These are phyloP conservation scores for Agelaius tricolor DNA, from an alignment of 2,113 vertebrate species.

Conservation along the genomic window DNA sequence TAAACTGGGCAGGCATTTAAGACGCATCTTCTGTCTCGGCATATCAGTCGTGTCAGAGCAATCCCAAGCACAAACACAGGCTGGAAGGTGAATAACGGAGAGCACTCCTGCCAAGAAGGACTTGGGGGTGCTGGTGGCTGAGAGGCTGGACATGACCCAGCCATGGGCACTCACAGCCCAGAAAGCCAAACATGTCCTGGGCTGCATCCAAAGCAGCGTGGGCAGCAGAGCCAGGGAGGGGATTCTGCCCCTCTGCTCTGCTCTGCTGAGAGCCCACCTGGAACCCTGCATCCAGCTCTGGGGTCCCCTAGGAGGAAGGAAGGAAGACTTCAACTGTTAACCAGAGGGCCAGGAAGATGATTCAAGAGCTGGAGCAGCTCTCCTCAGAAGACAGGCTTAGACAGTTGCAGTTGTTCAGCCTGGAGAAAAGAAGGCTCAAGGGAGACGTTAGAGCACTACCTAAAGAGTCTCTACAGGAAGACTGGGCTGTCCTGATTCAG, in stretches of 20 bases:
- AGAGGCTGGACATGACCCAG: not conserved
- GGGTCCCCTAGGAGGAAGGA: rapidly evolving
- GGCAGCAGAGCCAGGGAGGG: not conserved
- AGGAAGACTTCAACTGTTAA: not conserved
- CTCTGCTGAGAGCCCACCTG: not conserved
- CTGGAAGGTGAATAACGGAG: too few species aligned
- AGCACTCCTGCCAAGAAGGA: not conserved
- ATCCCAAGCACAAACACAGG: not conserved
- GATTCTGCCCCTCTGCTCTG: not conserved
- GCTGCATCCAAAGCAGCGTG: not conserved
- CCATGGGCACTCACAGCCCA: rapidly evolving
- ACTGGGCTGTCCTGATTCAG: too few species aligned
- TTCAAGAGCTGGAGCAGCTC: not conserved
- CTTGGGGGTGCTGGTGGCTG: rapidly evolving
- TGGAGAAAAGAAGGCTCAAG: not conserved
- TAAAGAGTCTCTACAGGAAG: not conserved
- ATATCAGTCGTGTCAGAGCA: not conserved
- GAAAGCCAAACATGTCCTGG: rapidly evolving
- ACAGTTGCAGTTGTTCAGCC: not conserved
- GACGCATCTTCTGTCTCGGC: not conserved
- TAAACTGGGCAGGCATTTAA: not conserved
- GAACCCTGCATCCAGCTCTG: rapidly evolving
- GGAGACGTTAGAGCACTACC: not conserved
- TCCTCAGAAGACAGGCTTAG: not conserved
- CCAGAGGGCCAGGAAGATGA: not conserved